phyloP scores from a whole-genome alignment of 1,140 invertebrate species.

The Leptinotarsa lineolata region DNA sequence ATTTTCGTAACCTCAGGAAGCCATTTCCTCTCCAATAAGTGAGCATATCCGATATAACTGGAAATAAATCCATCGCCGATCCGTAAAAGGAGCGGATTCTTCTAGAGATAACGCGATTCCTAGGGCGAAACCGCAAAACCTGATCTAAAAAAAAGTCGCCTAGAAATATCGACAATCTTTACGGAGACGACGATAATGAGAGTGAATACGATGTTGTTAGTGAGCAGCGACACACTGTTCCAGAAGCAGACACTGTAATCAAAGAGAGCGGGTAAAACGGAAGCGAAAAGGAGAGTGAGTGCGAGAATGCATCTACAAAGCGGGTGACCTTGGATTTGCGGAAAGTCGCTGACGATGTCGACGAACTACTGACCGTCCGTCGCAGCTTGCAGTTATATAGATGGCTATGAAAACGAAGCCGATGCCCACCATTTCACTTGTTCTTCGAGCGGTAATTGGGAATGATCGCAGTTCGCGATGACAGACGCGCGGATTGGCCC shows the following conservation, averaged over 20 bases:
- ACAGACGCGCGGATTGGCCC: background rate
- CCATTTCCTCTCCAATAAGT: no score
- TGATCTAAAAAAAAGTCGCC: background rate
- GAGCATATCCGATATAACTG: no score
- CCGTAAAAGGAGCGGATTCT: background rate
- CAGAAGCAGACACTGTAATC: conserved; percentile 14
- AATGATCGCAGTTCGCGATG: background rate
- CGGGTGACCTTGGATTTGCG: conserved; percentile 28
- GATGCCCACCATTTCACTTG: conserved; percentile 6
- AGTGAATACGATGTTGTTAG: background rate
- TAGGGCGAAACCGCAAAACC: background rate
- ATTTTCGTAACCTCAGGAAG: no score
- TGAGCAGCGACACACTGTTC: conserved; percentile 11
- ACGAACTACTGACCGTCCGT: conserved; percentile 23
- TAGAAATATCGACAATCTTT: background rate
- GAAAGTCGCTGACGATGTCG: conserved; percentile 22
- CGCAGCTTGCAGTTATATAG: conserved; percentile 22
- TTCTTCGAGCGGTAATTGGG: background rate
- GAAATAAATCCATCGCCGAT: background rate
- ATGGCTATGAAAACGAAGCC: conserved; percentile 30
- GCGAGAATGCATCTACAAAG: conserved; percentile 13
- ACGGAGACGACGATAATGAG: background rate
- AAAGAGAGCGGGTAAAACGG: conserved; percentile 22
- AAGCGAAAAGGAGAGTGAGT: background rate
- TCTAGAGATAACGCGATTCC: background rate